Percentiles rank a stretch among this genome's conserved stretches.
Evolutionary conservation across 2,888 invertebrate species (phyloP).

Genomic region (Philereme vetulata): DNA sequence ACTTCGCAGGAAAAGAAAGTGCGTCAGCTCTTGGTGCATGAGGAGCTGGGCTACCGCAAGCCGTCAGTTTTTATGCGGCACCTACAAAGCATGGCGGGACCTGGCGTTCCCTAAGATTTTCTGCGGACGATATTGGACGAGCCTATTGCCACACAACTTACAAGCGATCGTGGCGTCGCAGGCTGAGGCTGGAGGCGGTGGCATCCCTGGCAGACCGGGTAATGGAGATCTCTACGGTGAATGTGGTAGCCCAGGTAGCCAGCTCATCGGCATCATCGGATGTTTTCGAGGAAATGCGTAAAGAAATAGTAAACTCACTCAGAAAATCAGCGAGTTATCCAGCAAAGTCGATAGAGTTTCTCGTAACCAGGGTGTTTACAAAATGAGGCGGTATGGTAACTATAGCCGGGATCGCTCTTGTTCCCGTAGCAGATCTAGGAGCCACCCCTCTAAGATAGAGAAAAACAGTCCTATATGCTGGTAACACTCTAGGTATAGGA

Average conservation of each 20-base stretch:
- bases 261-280: neutral
- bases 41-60: constrained; percentile 38
- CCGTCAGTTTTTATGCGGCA: constrained; percentile 36
- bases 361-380: neutral
- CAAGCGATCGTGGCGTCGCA: constrained; percentile 33
- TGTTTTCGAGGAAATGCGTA: neutral
- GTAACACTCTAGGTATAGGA: constrained; percentile 15
- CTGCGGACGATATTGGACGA: constrained; percentile 31
- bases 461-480: constrained; percentile 17
- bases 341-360: too few relatives aligned
- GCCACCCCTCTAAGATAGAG: constrained; percentile 1
- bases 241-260: neutral
- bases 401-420: constrained; percentile 2
- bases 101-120: constrained; percentile 28
- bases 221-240: constrained; percentile 6
- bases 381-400: neutral
- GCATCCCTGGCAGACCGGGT: constrained; percentile 20
- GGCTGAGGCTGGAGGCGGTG: constrained; percentile 2
- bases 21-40: constrained; percentile 33
- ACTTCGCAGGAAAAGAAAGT: constrained; percentile 35
- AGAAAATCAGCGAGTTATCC: too few relatives aligned
- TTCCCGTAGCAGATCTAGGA: constrained; percentile 5
- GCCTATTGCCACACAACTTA: constrained; percentile 23
- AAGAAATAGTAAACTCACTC: neutral
- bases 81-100: too few relatives aligned